A percentile compares a stretch with the other conserved stretches of the same genome.
Conservation (phyloP, 1,140 invertebrate genomes). For the Listronotus oregonensis region DNA sequence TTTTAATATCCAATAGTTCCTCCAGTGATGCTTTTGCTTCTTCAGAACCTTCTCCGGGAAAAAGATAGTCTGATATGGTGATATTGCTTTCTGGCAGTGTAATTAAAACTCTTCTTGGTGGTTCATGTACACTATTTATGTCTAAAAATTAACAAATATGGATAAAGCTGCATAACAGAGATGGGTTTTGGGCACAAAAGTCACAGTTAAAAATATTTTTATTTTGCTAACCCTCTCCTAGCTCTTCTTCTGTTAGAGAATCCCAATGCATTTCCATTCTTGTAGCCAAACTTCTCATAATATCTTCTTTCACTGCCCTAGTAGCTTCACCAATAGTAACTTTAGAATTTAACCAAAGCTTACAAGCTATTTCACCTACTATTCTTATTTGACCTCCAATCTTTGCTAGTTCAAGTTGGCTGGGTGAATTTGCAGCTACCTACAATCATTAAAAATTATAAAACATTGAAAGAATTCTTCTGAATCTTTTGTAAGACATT, state of each 20-base stretch:
- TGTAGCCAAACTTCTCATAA: constrained; percentile 75
- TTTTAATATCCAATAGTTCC: constrained; percentile 73
- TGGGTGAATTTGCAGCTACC: background rate
- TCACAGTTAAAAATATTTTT: too few relatives aligned
- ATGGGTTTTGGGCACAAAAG: background rate
- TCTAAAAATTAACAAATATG: constrained; percentile 55
- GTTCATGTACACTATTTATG: constrained; percentile 76
- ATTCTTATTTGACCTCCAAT: constrained; percentile 61
- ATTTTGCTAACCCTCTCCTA: constrained; percentile 47
- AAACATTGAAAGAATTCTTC: too few relatives aligned
- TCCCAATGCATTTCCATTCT: constrained; percentile 85
- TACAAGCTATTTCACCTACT: constrained; percentile 69
- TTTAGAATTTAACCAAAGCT: constrained; percentile 73
- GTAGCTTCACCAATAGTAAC: constrained; percentile 70
- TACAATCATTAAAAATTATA: too few relatives aligned
- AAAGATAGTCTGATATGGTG: constrained; percentile 81
- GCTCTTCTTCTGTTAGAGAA: constrained; percentile 75
- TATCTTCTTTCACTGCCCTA: constrained; percentile 73
- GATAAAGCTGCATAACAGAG: background rate
- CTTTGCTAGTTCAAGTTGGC: constrained; percentile 30
- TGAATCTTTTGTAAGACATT: too few relatives aligned
- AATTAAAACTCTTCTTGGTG: constrained; percentile 76
- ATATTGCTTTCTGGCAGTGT: constrained; percentile 67
- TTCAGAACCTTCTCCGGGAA: constrained; percentile 77
- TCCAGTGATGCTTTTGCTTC: constrained; percentile 75